These are phyloP conservation scores for Chaetodon trifascialis DNA, from an alignment of 2,113 vertebrate genomes.

Conservation along the genomic window DNA sequence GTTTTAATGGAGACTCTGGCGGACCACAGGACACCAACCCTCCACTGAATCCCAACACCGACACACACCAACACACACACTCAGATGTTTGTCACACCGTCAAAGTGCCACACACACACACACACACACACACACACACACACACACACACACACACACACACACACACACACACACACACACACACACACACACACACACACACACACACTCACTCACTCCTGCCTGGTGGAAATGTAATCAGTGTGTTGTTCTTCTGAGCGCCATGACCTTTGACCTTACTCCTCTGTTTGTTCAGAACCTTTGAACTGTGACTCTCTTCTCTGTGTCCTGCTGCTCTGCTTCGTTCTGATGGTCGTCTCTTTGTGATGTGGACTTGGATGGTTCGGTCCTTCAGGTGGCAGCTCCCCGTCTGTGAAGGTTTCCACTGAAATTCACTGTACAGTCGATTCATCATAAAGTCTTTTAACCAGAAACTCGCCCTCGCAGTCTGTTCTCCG, in stretches of 20 bases:
- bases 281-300: conserved; percentile 36
- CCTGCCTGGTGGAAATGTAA: conserved; percentile 55
- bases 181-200: conserved; percentile 42
- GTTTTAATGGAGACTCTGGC: conserved; percentile 4
- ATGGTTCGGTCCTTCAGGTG: conserved; percentile 36
- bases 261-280: conserved; percentile 58
- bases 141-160: conserved; percentile 42
- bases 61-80: not conserved
- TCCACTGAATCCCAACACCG: not conserved
- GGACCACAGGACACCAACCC: not conserved
- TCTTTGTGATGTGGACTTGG: conserved; percentile 61
- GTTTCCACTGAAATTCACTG: conserved; percentile 6
- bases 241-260: conserved; percentile 43
- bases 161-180: not conserved
- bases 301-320: conserved; percentile 67
- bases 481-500: not conserved
- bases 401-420: conserved; percentile 23
- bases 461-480: conserved; percentile 27
- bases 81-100: conserved; percentile 45
- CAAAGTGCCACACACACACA: conserved; percentile 59
- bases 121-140: not conserved
- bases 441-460: conserved; percentile 44
- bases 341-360: conserved; percentile 63
- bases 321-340: conserved; percentile 77
- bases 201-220: not conserved